Percentiles rank a stretch among this genome's conserved stretches.
phyloP scores from a whole-genome alignment of 2,113 vertebrate species.

The Lophochroa leadbeateri region DNA sequence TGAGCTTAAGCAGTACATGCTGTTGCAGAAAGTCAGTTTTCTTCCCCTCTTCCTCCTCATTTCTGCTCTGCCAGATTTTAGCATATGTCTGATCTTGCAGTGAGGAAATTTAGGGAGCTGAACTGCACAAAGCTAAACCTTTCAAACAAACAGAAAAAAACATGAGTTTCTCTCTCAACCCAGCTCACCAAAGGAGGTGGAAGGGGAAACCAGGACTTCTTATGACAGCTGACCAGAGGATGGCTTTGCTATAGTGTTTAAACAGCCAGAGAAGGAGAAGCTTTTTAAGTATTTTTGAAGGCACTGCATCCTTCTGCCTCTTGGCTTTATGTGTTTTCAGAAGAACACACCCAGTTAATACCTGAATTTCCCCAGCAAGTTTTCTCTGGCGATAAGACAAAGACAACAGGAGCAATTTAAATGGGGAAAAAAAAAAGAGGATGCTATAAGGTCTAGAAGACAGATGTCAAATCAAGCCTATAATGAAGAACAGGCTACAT shows the following conservation, averaged over 20 bases:
- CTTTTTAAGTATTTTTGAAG: background rate
- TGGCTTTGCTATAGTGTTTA: background rate
- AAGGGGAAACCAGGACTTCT: background rate
- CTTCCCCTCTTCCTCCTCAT: background rate
- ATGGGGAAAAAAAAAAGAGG: background rate
- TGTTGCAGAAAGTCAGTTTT: background rate
- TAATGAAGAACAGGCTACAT: background rate
- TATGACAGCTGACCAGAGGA: background rate
- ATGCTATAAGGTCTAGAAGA: background rate
- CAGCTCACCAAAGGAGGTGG: fast-evolving
- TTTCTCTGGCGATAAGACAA: background rate
- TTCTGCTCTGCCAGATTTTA: constrained; percentile 3
- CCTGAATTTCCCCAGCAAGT: background rate
- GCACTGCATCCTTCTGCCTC: background rate
- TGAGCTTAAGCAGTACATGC: background rate
- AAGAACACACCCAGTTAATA: background rate
- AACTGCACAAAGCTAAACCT: background rate
- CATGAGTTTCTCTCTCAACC: background rate
- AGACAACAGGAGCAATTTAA: background rate
- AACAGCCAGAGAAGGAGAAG: background rate
- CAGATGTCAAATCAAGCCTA: background rate
- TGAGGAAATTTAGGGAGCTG: background rate
- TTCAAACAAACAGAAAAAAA: background rate
- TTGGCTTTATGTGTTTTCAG: background rate
- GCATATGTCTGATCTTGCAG: background rate